These are phyloP conservation scores for Takifugu flavidus DNA, from an alignment of 2,113 vertebrate species.

Conservation along the genomic window DNA sequence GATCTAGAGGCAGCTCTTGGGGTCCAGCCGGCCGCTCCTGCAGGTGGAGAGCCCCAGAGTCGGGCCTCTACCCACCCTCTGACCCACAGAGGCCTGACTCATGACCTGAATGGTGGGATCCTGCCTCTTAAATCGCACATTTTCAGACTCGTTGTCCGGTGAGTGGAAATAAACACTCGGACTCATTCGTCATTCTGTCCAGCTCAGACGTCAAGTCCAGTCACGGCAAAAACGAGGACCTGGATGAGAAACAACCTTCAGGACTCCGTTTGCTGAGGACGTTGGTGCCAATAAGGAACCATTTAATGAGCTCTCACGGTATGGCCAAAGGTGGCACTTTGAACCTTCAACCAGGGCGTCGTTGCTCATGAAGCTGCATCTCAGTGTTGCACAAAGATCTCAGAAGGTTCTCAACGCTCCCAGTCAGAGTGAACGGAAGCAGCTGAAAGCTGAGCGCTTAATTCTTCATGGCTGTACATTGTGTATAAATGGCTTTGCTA, in stretches of 20 bases:
- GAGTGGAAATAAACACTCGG: slow-evolving; percentile 57
- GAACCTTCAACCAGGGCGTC: too few relatives aligned
- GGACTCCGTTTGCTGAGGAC: not conserved
- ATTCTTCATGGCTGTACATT: too few relatives aligned
- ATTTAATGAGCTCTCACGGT: not conserved
- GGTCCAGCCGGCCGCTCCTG: slow-evolving; percentile 29
- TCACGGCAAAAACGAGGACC: slow-evolving; percentile 50
- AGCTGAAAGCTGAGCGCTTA: too few relatives aligned
- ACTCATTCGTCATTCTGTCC: slow-evolving; percentile 47
- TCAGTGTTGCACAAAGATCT: too few relatives aligned
- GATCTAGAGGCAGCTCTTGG: slow-evolving; percentile 21
- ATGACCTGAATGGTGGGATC: slow-evolving; percentile 39
- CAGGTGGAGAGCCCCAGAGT: slow-evolving; percentile 43
- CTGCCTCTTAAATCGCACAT: slow-evolving; percentile 45
- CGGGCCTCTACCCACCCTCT: slow-evolving; percentile 38
- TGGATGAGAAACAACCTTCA: slow-evolving; percentile 2
- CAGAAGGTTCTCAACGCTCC: too few relatives aligned
- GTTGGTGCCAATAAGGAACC: not conserved
- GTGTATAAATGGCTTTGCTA: too few relatives aligned
- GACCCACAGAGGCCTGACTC: slow-evolving; percentile 48
- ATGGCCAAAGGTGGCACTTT: not conserved
- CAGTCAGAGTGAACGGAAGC: too few relatives aligned
- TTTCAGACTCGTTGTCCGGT: slow-evolving; percentile 38
- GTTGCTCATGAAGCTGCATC: too few relatives aligned
- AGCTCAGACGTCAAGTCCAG: slow-evolving; percentile 38